phyloP scores from a whole-genome alignment of 2,113 vertebrate genomes.

The Jaculus jaculus region DNA sequence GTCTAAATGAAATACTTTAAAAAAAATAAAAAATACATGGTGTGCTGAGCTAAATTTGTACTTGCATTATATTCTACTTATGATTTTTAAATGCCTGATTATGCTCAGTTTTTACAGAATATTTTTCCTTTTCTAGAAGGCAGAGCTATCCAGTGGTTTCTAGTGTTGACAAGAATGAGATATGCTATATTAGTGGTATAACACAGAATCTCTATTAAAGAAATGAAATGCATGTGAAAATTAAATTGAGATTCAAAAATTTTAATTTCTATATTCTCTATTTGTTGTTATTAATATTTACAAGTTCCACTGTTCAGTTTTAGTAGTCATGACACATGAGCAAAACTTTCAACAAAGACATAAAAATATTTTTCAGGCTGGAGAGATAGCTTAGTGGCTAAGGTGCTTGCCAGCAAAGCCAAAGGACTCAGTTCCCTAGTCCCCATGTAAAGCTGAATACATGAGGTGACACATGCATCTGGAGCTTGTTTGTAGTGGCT shows the following conservation, averaged over 20 bases:
- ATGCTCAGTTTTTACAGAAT: background rate
- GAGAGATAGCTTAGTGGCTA: no score
- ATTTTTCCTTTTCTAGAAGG: slow-evolving; percentile 1
- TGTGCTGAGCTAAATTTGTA: background rate
- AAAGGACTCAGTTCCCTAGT: no score
- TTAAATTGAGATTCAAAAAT: background rate
- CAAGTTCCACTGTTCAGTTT: slow-evolving; percentile 3
- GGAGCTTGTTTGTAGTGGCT: no score
- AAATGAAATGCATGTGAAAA: background rate
- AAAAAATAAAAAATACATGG: background rate
- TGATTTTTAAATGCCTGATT: background rate
- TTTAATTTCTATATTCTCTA: slow-evolving; percentile 5
- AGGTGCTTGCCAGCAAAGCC: no score
- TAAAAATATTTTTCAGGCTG: background rate
- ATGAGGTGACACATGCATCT: no score
- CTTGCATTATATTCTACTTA: background rate
- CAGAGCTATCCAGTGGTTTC: background rate
- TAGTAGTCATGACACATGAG: background rate
- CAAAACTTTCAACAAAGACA: background rate
- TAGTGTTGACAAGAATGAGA: background rate
- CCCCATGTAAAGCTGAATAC: no score
- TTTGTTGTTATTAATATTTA: background rate
- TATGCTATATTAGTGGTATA: background rate
- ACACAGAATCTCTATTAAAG: background rate
- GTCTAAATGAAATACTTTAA: no score